phyloP scores from a whole-genome alignment of 2,888 invertebrate species.

The Phrixothrix hirtus region DNA sequence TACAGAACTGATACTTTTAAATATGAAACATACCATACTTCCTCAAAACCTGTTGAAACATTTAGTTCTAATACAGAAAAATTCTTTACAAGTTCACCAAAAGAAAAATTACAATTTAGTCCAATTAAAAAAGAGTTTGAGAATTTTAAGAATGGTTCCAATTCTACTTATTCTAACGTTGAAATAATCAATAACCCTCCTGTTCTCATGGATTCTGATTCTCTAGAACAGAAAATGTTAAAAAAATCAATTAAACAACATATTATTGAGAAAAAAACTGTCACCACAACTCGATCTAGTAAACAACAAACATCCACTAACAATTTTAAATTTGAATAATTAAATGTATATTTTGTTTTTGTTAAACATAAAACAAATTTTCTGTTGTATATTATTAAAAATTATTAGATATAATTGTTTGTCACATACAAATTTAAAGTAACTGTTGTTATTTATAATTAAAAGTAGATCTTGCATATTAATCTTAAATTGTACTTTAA shows the following conservation, averaged over 20 bases:
- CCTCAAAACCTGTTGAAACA: slow-evolving; percentile 44
- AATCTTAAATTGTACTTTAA: slow-evolving; percentile 15
- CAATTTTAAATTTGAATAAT: slow-evolving; percentile 53
- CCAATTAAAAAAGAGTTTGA: slow-evolving; percentile 41
- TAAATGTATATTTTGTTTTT: background rate
- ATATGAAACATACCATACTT: slow-evolving; percentile 50
- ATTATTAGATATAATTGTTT: too few relatives aligned
- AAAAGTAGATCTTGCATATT: slow-evolving; percentile 1
- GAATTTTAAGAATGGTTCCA: slow-evolving; percentile 35
- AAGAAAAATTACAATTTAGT: slow-evolving; percentile 32
- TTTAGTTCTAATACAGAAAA: slow-evolving; percentile 49
- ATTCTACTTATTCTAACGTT: slow-evolving; percentile 46
- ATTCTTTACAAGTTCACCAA: slow-evolving; percentile 48
- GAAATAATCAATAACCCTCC: slow-evolving; percentile 51
- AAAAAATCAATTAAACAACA: slow-evolving; percentile 72
- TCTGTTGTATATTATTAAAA: too few relatives aligned
- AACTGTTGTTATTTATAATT: background rate
- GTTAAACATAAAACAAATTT: too few relatives aligned
- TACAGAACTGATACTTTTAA: slow-evolving; percentile 51
- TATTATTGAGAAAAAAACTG: slow-evolving; percentile 69
- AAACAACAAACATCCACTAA: slow-evolving; percentile 54
- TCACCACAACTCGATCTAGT: slow-evolving; percentile 62
- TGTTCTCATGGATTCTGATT: slow-evolving; percentile 58
- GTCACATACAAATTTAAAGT: too few relatives aligned
- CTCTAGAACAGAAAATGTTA: slow-evolving; percentile 67